Conservation (phyloP, 2,113 vertebrate genomes). For the Petrocephalus zakoni region DNA sequence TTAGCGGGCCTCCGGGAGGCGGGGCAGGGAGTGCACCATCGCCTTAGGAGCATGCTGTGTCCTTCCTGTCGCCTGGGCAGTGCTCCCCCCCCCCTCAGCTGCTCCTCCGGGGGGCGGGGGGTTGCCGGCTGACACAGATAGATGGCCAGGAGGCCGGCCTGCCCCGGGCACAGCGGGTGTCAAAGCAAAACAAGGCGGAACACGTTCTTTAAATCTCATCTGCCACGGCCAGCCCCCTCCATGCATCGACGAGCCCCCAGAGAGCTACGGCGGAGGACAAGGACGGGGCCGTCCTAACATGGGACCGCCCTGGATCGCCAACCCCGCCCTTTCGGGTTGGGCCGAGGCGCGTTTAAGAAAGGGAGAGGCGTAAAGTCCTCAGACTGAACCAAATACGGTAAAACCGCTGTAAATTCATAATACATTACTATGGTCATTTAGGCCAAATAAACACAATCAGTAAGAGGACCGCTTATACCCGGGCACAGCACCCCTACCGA, state of each 20-base stretch:
- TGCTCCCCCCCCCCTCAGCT: neutral
- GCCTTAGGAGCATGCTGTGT: slow-evolving; percentile 75
- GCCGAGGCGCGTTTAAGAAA: neutral
- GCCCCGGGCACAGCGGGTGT: slow-evolving; percentile 48
- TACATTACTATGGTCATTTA: neutral
- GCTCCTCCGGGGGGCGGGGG: neutral
- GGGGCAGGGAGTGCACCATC: slow-evolving; percentile 47
- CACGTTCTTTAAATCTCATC: slow-evolving; percentile 40
- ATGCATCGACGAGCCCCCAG: slow-evolving; percentile 9
- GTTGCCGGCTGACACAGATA: slow-evolving; percentile 49
- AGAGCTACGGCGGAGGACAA: neutral
- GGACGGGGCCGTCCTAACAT: neutral
- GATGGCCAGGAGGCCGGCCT: slow-evolving; percentile 69
- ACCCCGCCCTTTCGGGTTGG: neutral
- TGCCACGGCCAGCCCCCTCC: slow-evolving; percentile 30
- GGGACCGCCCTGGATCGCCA: neutral
- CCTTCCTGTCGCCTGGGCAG: slow-evolving; percentile 67
- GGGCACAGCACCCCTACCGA: neutral
- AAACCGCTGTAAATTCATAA: neutral
- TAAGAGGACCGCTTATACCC: neutral
- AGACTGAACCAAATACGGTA: neutral
- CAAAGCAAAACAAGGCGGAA: slow-evolving; percentile 67
- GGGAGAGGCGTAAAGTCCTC: neutral
- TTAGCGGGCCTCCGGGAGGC: slow-evolving; percentile 72
- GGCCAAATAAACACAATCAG: neutral